phyloP scores from a whole-genome alignment of 2,797 vertebrate species.

The Chanos chanos region DNA sequence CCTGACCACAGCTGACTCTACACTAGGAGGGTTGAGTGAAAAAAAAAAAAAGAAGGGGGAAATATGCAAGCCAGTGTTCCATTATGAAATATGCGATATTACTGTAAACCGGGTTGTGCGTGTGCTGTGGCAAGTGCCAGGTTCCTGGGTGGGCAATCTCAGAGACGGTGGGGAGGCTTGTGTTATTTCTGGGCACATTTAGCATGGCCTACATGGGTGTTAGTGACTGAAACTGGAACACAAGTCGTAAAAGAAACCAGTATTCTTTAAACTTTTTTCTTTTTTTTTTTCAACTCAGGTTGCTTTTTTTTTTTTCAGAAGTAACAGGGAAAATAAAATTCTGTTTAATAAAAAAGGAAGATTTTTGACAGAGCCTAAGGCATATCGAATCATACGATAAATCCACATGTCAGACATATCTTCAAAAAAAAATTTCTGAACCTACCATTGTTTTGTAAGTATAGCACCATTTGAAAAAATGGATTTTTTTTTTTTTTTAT shows the following conservation, averaged over 20 bases:
- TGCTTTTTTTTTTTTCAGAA: too few species aligned
- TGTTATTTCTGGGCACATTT: conserved; percentile 82
- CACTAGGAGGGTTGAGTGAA: conserved; percentile 69
- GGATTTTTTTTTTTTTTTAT: too few species aligned
- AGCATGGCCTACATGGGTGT: conserved; percentile 79
- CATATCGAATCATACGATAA: too few species aligned
- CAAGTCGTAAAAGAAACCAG: conserved; percentile 66
- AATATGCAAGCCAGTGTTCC: conserved; percentile 69
- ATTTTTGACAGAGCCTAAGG: too few species aligned
- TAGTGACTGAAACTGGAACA: conserved; percentile 75
- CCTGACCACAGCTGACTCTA: conserved; percentile 67
- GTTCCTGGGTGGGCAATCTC: conserved; percentile 81
- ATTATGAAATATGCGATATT: conserved; percentile 77
- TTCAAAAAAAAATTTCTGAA: too few species aligned
- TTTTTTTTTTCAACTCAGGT: conserved; percentile 1
- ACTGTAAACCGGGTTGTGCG: conserved; percentile 75
- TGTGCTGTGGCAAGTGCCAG: conserved; percentile 72
- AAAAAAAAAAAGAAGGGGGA: conserved; percentile 65
- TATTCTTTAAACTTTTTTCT: conserved; percentile 42
- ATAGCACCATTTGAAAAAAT: too few species aligned
- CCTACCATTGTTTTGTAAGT: too few species aligned
- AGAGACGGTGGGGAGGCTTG: conserved; percentile 75
- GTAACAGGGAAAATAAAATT: too few species aligned
- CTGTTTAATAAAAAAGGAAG: too few species aligned
- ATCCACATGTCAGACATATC: too few species aligned